A percentile compares a stretch with the other conserved stretches of the same genome.
Conservation (phyloP, 2,113 vertebrate species). For the Mixornis gularis region DNA sequence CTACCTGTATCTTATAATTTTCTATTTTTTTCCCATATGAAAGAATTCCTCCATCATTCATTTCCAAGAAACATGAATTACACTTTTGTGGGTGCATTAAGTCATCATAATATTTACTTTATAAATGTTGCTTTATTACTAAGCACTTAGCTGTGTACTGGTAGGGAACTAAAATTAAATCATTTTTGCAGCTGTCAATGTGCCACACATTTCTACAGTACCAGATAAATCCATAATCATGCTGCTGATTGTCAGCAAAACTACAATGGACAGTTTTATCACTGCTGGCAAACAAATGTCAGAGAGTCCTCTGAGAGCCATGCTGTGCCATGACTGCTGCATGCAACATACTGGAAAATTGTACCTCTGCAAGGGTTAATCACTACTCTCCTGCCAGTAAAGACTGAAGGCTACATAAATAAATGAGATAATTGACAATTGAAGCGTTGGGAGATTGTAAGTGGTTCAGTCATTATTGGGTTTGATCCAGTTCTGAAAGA, state of each 20-base stretch:
- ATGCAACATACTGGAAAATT: neutral
- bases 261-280: constrained; percentile 28
- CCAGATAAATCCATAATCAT: constrained; percentile 11
- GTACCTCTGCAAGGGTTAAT: neutral
- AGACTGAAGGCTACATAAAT: neutral
- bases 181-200: constrained; percentile 36
- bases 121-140: constrained; percentile 7
- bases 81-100: neutral
- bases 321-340: neutral
- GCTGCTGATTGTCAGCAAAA: neutral
- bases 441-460: neutral
- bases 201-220: neutral
- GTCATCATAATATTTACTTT: constrained; percentile 3
- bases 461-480: neutral
- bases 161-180: neutral
- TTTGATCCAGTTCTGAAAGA: neutral
- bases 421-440: constrained; percentile 9
- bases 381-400: neutral
- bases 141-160: neutral
- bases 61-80: neutral
- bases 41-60: neutral
- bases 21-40: neutral
- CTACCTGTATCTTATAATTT: neutral
- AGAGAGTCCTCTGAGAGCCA: neutral
- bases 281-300: neutral